Evolutionary conservation across 2,797 vertebrate genomes (phyloP), one percentile per base, ranked within the genome.

Genomic region (Sebastes taczanowskii): DNA sequence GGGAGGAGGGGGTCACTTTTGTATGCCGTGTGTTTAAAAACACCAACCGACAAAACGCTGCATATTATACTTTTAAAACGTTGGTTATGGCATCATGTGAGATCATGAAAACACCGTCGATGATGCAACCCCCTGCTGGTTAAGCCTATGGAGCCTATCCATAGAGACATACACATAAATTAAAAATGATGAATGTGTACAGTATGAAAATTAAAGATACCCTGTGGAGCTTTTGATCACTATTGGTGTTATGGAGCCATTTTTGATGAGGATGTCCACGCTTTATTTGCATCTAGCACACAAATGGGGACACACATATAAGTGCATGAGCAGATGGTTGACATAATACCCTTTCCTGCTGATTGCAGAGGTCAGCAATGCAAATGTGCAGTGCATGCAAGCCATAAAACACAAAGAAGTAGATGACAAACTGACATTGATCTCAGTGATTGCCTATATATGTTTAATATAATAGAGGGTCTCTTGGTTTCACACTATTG

Each of bases 1-100:
- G 42, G 16, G 16, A 46, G 16, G 42, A 46, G 16, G 3, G 42
- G 16, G 16, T 3, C 42, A 0, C 16, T 0, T 46, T 46, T 18
- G 42, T 2, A 46, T 46, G 42, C 42, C 6, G 16, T 46, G 42
- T 46, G 42, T 46, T 46, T 18, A 46, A 0, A 18, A 46, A 46
- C 42, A 46, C 0, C 16, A 46, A 7, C 42, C 16, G 42, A 46
- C 42, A 46, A 46, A 46, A 46, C 0, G 42, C 42, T 18, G 42
- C 16, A 46, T 46, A 46, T 46, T 46, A 46, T 46, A 18, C 42
- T 18, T 18, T 46, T 18, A 46, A 1, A 42, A 32, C 7, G 2
- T 38, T 62, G 9, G 4, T 35, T 69, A 22, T 11, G 14, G 25
- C 30, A 30, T 23, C 6, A 11, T 58, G n/a, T 34, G n/a, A 29